Evolutionary conservation across 35 echinoderm and acorn worm species (phyloP).

Genomic region (Stichopus chloronotus): DNA sequence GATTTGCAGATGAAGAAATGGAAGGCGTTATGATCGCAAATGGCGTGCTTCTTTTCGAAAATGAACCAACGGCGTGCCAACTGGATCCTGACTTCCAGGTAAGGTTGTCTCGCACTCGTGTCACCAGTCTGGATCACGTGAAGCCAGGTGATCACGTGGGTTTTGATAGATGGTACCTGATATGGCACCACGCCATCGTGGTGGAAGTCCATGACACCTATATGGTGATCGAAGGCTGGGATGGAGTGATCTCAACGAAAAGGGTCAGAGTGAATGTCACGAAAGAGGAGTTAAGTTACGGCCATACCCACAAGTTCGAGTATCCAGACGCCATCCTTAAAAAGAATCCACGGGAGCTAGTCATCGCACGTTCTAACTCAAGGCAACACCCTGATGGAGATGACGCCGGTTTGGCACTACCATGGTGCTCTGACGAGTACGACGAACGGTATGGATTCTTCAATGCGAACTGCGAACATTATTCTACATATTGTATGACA

Average conservation of each 20-base stretch:
- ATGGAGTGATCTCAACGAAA: not conserved
- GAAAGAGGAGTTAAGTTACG: not conserved
- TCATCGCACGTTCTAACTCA: conserved; percentile 1
- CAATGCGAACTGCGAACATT: conserved; percentile 37
- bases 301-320: not conserved
- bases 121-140: not conserved
- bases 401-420: not conserved
- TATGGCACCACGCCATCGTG: conserved; percentile 35
- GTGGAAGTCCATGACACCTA: not conserved
- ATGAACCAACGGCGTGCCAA: not conserved
- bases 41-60: not conserved
- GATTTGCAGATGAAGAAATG: not conserved
- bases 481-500: conserved; percentile 10
- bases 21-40: not conserved
- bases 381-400: conserved; percentile 17
- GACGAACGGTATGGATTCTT: conserved; percentile 9
- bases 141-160: conserved; percentile 3
- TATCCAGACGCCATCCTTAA: not conserved
- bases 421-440: not conserved
- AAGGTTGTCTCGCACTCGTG: not conserved
- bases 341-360: conserved; percentile 13
- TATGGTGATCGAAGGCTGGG: conserved; percentile 1
- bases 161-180: not conserved
- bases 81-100: conserved; percentile 28
- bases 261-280: not conserved